A percentile compares a stretch with the other conserved stretches of the same genome.
These are phyloP conservation scores for Amphipoea oculea DNA, from an alignment of 2,888 invertebrate genomes.

Conservation along the genomic window DNA sequence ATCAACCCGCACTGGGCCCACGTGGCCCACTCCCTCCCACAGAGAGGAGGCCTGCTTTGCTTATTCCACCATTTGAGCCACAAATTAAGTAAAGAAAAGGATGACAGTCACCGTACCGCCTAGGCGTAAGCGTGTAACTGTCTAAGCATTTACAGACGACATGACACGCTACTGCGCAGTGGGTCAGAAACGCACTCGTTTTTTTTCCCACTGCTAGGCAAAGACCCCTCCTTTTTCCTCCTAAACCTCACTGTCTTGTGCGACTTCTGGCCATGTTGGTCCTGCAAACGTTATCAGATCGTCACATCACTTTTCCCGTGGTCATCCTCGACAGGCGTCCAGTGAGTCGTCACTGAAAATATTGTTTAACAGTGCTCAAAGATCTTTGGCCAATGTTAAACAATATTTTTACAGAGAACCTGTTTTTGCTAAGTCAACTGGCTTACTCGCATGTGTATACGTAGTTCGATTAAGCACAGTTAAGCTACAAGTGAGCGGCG, in stretches of 20 bases:
- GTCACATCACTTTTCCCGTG: neutral
- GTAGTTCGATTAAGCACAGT: slow-evolving; percentile 44
- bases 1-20: neutral
- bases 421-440: neutral
- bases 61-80: neutral
- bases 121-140: neutral
- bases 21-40: neutral
- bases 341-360: neutral
- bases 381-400: neutral
- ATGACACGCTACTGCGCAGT: no score
- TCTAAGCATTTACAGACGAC: neutral
- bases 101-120: neutral
- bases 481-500: slow-evolving; percentile 47
- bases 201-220: neutral
- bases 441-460: slow-evolving; percentile 1
- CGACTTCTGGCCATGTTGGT: neutral
- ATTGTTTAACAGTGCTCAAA: no score
- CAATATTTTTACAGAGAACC: neutral
- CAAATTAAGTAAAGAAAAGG: neutral
- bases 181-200: neutral
- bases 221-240: neutral
- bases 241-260: neutral
- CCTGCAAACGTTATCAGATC: neutral
- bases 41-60: no score
- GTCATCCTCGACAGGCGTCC: neutral